Conservation (phyloP, 2,888 invertebrate genomes). For the Standfussiana lucernea region DNA sequence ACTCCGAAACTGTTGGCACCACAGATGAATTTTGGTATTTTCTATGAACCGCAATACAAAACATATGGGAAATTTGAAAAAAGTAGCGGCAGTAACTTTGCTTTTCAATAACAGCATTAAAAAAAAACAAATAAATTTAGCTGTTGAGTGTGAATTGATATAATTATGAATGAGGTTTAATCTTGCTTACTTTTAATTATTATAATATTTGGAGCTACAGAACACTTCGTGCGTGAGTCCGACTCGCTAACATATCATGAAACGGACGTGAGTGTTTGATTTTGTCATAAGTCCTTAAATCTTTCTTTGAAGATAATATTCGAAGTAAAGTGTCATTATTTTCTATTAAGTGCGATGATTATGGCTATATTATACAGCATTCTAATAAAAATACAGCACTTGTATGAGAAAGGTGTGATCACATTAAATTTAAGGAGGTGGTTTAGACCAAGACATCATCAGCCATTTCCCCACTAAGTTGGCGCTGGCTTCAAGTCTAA, state of each 20-base stretch:
- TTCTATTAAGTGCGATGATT: neutral
- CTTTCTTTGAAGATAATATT: neutral
- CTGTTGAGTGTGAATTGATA: neutral
- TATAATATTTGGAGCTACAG: neutral
- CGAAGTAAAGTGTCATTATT: neutral
- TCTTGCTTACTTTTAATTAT: neutral
- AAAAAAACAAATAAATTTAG: neutral
- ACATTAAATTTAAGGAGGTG: too few relatives aligned
- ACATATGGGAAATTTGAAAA: neutral
- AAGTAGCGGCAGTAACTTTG: too few relatives aligned
- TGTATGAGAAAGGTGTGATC: neutral
- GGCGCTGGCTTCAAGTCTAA: neutral
- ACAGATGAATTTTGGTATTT: too few relatives aligned
- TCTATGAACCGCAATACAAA: too few relatives aligned
- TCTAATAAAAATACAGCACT: neutral
- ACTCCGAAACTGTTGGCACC: too few relatives aligned
- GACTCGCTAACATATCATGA: neutral
- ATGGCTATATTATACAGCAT: neutral
- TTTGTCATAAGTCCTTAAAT: constrained; percentile 7
- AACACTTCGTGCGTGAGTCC: neutral
- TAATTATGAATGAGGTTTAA: neutral
- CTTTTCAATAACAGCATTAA: too few relatives aligned
- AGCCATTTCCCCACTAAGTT: neutral
- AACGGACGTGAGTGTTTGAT: constrained; percentile 44
- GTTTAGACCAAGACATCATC: neutral